Evolutionary conservation across 2,113 vertebrate species (phyloP).

Genomic region (Eidolon helvum): DNA sequence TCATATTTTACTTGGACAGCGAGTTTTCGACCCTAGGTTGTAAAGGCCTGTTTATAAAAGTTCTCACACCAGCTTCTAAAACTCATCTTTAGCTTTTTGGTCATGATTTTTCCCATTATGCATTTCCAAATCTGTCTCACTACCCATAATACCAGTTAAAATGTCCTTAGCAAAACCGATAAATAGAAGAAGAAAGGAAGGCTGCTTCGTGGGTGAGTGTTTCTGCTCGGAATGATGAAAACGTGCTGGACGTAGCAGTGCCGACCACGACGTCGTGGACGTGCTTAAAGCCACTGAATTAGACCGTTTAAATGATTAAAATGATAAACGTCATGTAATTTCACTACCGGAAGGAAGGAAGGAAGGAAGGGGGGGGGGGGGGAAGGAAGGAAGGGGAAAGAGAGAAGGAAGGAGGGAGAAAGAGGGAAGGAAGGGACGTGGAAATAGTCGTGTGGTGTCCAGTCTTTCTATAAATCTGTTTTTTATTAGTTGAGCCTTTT

Average conservation of each 20-base stretch:
- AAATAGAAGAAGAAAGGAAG: background rate
- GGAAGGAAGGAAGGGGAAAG: too few species aligned
- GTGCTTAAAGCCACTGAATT: background rate
- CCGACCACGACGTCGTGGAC: background rate
- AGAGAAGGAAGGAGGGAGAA: background rate
- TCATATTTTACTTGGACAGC: background rate
- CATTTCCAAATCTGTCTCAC: background rate
- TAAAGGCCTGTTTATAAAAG: background rate
- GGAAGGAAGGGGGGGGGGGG: background rate
- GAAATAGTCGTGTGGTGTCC: background rate
- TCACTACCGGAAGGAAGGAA: background rate
- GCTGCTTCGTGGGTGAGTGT: background rate
- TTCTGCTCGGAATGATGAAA: background rate
- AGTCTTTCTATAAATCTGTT: background rate
- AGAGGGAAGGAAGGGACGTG: background rate
- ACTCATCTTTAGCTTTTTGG: background rate
- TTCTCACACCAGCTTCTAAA: background rate
- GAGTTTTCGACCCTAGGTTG: background rate
- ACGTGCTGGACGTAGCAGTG: background rate
- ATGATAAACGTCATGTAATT: background rate
- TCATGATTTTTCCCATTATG: background rate
- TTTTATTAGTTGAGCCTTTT: conserved; percentile 12
- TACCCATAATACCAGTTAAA: background rate
- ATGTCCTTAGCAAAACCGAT: background rate
- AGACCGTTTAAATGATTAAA: background rate